Base-by-base conservation (phyloP, 2,888 invertebrate species). In the Ormyrus pomaceus region DNA sequence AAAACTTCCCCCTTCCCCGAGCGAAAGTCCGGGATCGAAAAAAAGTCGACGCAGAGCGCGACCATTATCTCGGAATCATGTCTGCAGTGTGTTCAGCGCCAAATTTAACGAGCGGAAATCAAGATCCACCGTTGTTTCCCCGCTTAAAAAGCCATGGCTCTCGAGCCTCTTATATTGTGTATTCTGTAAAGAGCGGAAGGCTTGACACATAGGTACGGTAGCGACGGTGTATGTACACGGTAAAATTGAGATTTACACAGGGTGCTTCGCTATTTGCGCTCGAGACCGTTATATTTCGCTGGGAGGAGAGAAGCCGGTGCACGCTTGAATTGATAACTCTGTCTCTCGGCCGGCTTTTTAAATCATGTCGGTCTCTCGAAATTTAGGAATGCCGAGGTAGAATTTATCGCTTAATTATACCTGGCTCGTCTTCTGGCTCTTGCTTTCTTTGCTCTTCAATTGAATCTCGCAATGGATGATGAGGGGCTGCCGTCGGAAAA, bases 211-310 rank as follows among this genome's bases (percentile, higher is more conserved):
- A 68, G 34, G 4, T 50, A 64, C 48, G 2, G 46, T 6, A 46
- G 13, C 64, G 13, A 53, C 58, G 48, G 34, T 58, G 53, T 68
- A 19, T 62, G 34, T 70, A 34, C 69, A 61, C 55, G 46, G 50
- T 45, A 56, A 70, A 77, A 77, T 77, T 77, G 77, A 77, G 50
- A 70, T 77, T 77, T 77, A 53, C 70, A 70, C 64, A 70, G 64
- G 46, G 50, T 59, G 48, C n/a, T 34, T 55, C 48, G 48, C 77
- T 70, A 64, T 77, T 77, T 77, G 64, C 69, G 6, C 50, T 61
- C 64, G 69, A 10, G 59, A n/a, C 70, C 34, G 69, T 56, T 70
- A 68, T 66, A 34, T 34, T 3, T 53, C 46, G 50, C 34, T 8
- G n/a, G 50, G 45, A 68, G 62, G 46, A 11, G 62, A 61, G 66